phyloP scores from a whole-genome alignment of 2,113 vertebrate species.

The Phycodurus eques region DNA sequence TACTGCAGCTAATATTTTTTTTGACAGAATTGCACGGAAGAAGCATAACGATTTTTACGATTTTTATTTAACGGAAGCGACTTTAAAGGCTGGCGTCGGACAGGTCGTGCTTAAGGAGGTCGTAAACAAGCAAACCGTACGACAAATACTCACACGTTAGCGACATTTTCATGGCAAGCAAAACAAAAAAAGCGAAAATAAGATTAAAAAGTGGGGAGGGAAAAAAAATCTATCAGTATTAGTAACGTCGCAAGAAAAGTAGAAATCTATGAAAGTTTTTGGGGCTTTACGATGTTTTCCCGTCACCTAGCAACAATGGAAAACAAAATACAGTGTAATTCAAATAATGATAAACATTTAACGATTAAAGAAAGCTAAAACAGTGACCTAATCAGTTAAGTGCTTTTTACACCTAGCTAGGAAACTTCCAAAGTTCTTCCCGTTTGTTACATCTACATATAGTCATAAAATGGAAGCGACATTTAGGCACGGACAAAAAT shows the following conservation, averaged over 20 bases:
- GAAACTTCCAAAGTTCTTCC: not conserved
- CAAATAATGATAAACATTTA: not conserved
- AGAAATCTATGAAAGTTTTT: not conserved
- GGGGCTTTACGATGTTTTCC: not conserved
- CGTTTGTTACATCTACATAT: not conserved
- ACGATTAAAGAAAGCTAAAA: conserved; percentile 14
- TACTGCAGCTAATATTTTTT: not conserved
- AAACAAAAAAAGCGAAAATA: not conserved
- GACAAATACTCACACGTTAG: not conserved
- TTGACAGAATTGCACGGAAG: not conserved
- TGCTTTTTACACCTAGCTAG: conserved; percentile 3
- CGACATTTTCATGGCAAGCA: not conserved
- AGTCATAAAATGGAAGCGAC: not conserved
- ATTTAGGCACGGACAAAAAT: conserved; percentile 14
- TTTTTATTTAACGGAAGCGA: not conserved
- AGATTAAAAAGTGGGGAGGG: not conserved
- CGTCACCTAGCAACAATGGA: not conserved
- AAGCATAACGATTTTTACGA: not conserved
- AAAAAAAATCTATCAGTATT: not conserved
- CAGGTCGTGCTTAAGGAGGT: not conserved
- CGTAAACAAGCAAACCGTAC: not conserved
- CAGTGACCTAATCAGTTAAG: conserved; percentile 29
- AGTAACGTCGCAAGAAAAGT: not conserved
- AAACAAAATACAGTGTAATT: not conserved
- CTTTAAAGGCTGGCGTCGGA: not conserved